Evolutionary conservation across 1,140 invertebrate species (phyloP), one percentile per base, ranked within the genome.

Genomic region (Phymastichus coffea): DNA sequence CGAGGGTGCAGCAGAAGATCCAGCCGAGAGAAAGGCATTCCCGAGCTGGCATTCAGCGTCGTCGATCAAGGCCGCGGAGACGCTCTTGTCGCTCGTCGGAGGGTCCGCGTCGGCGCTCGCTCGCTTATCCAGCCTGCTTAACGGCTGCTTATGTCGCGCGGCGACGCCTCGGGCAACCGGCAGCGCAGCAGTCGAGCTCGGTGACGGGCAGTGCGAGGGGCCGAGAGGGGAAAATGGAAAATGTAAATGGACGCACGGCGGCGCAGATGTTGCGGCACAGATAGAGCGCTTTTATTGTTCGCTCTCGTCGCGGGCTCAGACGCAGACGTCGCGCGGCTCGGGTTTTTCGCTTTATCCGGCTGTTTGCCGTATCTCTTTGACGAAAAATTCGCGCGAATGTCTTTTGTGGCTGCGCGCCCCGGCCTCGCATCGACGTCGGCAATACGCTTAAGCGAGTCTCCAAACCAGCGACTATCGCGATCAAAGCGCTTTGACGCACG

Each of bases 221-320:
- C 9, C 10, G n/a, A 40, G 10, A 40, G 15, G 4, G 37, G 10
- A 40, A 33, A 33, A 14, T 15, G 4, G 15, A 40, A 40, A 40
- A 40, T 40, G 37, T 40, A 40, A 15, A 40, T 40, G 9, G 37
- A 12, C 28, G 12, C 6, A 12, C n/a, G 25, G n/a, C n/a, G n/a
- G n/a, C n/a, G n/a, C n/a, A 57, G 46, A 58, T 43, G 35, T 20
- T 35, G 20, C 38, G 25, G 37, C 17, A 23, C 7, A 35, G 57
- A 58, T 51, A 52, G 44, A 43, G 25, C 47, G 47, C 48, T 25
- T 58, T 58, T 52, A 58, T 58, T 58, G 40, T 58, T 37, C 37
- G 10, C n/a, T n/a, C n/a, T n/a, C n/a, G n/a, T n/a, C n/a, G 3
- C 17, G 4, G 19, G 33, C 19, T 15, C 2, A 30, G 30, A 19